Conservation (phyloP, 1,140 invertebrate genomes). For the Drosophila eugracilis region DNA sequence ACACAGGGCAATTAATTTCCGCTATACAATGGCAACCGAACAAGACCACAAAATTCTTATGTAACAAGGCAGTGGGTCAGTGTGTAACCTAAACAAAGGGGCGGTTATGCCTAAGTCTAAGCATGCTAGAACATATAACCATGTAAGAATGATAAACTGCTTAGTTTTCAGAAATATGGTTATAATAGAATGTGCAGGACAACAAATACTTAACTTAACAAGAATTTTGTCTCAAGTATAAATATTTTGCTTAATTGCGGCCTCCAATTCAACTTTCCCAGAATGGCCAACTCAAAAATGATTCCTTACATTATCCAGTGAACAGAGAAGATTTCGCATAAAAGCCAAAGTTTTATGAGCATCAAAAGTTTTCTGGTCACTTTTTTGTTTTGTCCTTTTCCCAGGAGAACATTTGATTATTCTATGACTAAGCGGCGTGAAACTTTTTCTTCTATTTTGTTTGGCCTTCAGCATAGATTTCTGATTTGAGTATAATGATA, state of each 20-base stretch:
- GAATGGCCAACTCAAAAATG: conserved; percentile 8
- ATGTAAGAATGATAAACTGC: conserved; percentile 39
- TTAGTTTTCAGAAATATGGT: conserved; percentile 18
- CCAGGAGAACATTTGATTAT: conserved; percentile 65
- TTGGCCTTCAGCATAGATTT: neutral
- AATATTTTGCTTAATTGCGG: conserved; percentile 38
- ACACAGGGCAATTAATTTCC: conserved; percentile 78
- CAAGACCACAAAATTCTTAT: conserved; percentile 42
- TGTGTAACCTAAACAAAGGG: conserved; percentile 24
- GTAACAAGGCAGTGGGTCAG: conserved; percentile 43
- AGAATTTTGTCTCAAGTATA: conserved; percentile 10
- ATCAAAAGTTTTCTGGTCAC: conserved; percentile 60
- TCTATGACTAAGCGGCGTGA: conserved; percentile 12
- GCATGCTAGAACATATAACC: conserved; percentile 5
- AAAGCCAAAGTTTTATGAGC: conserved; percentile 42
- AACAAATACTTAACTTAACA: neutral
- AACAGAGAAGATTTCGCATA: conserved; percentile 39
- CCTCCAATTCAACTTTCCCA: conserved; percentile 2
- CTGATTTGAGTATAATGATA: conserved; percentile 33
- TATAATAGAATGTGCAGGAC: neutral
- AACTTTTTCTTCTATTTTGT: conserved; percentile 8
- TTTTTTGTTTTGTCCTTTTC: conserved; percentile 40
- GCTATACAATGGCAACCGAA: conserved; percentile 56
- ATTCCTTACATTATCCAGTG: neutral
- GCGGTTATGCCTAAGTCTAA: neutral